Percentiles rank a stretch among this genome's conserved stretches.
Evolutionary conservation across 1,140 invertebrate genomes (phyloP).

Genomic region (Drosophila sulfurigaster): DNA sequence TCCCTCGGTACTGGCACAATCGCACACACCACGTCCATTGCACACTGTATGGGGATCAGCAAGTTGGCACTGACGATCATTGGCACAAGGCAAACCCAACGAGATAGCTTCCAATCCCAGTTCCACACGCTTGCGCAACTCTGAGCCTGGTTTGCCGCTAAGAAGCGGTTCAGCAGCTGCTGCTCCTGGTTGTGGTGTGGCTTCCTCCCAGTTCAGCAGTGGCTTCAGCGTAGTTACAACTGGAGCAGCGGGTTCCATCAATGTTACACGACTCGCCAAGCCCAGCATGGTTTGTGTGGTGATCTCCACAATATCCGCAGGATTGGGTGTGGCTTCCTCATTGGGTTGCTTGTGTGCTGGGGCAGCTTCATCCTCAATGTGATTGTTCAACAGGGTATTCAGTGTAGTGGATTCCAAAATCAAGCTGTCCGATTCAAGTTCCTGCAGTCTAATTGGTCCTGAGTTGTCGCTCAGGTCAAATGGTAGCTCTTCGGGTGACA

Average conservation of each 20-base stretch:
- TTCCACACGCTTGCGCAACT: constrained; percentile 85
- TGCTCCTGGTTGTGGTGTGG: constrained; percentile 55
- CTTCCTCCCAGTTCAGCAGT: constrained; percentile 67
- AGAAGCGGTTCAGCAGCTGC: constrained; percentile 34
- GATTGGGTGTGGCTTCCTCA: constrained; percentile 75
- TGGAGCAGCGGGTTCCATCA: constrained; percentile 85
- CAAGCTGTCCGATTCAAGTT: constrained; percentile 74
- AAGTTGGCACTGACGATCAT: constrained; percentile 91
- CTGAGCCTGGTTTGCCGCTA: constrained; percentile 51
- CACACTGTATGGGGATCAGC: constrained; percentile 92
- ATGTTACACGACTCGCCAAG: constrained; percentile 84
- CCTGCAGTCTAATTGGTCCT: constrained; percentile 46
- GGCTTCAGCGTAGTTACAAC: constrained; percentile 76
- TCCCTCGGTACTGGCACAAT: constrained; percentile 87
- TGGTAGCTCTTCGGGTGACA: constrained; percentile 73
- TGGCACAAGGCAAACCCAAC: constrained; percentile 90
- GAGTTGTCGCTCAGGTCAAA: constrained; percentile 66
- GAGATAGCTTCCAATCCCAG: constrained; percentile 88
- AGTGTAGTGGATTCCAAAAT: constrained; percentile 71
- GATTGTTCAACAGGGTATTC: constrained; percentile 57
- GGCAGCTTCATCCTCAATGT: constrained; percentile 52
- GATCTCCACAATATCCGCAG: constrained; percentile 78
- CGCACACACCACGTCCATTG: constrained; percentile 90
- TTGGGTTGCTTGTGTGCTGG: constrained; percentile 17
- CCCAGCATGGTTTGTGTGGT: constrained; percentile 84